Percentiles rank a stretch among this genome's conserved stretches.
These are phyloP conservation scores for Monodelphis domestica DNA, from an alignment of 2,797 vertebrate species.

Conservation along the genomic window DNA sequence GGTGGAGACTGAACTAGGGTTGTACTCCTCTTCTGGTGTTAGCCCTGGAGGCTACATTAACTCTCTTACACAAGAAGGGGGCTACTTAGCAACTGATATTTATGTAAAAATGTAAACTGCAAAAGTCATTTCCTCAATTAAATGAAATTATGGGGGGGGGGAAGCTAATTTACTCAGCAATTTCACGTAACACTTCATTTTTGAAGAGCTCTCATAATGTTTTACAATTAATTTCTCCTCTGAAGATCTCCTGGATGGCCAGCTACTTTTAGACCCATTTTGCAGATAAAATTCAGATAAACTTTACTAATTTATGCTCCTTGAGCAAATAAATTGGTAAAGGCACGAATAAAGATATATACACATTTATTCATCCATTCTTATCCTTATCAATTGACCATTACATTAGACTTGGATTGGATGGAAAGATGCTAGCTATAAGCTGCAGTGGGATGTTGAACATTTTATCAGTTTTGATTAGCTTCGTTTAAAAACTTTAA, in stretches of 20 bases:
- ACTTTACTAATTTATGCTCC: conserved; percentile 10
- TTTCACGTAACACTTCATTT: conserved; percentile 62
- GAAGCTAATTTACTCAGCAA: conserved; percentile 45
- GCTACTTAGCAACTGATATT: conserved; percentile 42
- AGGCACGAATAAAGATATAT: not conserved
- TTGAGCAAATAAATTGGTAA: not conserved
- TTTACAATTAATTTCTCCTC: conserved; percentile 63
- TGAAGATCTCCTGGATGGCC: conserved; percentile 57
- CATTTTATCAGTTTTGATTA: conserved; percentile 68
- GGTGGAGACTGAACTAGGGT: not conserved
- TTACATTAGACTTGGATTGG: conserved; percentile 52
- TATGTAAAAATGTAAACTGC: conserved; percentile 4
- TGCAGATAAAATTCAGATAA: conserved; percentile 36
- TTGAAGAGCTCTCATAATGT: conserved; percentile 41
- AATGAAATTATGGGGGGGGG: conserved; percentile 35
- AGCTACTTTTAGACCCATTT: conserved; percentile 55
- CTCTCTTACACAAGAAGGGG: conserved; percentile 18
- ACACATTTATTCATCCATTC: conserved; percentile 40
- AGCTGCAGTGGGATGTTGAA: conserved; percentile 29
- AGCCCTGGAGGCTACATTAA: not conserved
- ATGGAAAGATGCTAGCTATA: conserved; percentile 43
- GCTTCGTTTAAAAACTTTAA: conserved; percentile 75
- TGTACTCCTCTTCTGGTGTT: not conserved
- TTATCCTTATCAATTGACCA: conserved; percentile 63
- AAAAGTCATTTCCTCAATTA: conserved; percentile 22